Base-by-base conservation (phyloP, 2,888 invertebrate genomes). In the Lymantria monacha region DNA sequence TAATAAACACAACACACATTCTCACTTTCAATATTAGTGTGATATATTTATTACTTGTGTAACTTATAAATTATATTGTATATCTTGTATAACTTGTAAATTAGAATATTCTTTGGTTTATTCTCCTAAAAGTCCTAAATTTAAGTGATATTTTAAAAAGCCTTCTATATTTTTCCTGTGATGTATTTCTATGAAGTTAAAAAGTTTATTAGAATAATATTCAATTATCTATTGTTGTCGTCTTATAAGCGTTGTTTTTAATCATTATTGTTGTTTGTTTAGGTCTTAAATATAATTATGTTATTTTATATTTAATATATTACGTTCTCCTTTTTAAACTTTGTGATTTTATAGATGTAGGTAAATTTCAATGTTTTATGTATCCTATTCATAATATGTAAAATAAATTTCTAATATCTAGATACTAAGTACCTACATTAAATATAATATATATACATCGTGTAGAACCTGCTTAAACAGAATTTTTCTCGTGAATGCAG, bases 201-300 rank as follows among this genome's bases (percentile, higher is more conserved):
- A 10, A 33, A 3, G 10, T 33, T 33, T 33, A 33, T 33, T 33
- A 33, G 33, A 30, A 30, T 42, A 30, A 12, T 30, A 43, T 15
- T 41, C 7, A 41, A 15, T 14, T 7, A 41, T 10, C 5, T n/a
- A 40, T 40, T 69, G 72, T 80, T 76, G 63, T 66, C 55, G 55
- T 62, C 57, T 67, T 74, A 59, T 61, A 61, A 71, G 66, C 67
- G 66, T 67, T 71, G 57, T 66, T 72, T 73, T 56, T 8, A 44
- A 50, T 51, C 50, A 61, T 54, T 41, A 15, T 22, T 9, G 15
- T 41, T 41, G 41, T 15, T 41, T 15, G 15, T 41, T 41, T 41
- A 41, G 11, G 12, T n/a, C 43, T 7, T 30, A 38, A 49, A 42
- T 46, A 49, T 33, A 10, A 33, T 33, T 33, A 10, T 33, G 9